Percentiles rank a stretch among this genome's conserved stretches.
phyloP scores from a whole-genome alignment of 1,140 invertebrate genomes.

The Trichonephila clavata region DNA sequence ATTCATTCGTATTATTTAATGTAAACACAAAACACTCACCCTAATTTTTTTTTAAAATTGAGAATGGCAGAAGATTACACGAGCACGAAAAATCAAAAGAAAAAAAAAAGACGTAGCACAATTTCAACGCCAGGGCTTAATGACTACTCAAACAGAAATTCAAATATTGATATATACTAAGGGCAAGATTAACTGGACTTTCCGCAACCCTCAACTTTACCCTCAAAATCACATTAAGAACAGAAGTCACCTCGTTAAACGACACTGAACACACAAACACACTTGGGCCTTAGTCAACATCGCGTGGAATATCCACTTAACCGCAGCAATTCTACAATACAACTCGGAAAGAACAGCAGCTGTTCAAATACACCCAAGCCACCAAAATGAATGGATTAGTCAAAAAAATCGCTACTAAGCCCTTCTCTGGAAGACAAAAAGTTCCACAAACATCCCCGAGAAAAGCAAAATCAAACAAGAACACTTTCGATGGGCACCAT shows the following conservation, averaged over 20 bases:
- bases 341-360: background rate
- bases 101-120: too few species aligned
- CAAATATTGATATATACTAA: too few species aligned
- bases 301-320: background rate
- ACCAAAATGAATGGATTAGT: conserved; percentile 4
- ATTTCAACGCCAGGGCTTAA: too few species aligned
- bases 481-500: background rate
- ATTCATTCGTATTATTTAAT: too few species aligned
- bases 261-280: background rate
- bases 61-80: too few species aligned
- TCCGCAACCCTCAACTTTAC: background rate
- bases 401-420: background rate
- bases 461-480: background rate
- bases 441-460: background rate
- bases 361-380: background rate
- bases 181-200: too few species aligned
- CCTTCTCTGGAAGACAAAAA: background rate
- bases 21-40: too few species aligned
- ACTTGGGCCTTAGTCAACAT: too few species aligned
- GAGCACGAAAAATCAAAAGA: too few species aligned
- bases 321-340: background rate
- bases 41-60: too few species aligned
- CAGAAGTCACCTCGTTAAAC: background rate
- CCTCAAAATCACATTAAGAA: background rate
- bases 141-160: too few species aligned